Evolutionary conservation across 2,797 vertebrate genomes (phyloP).

Genomic region (Tenualosa ilisha): DNA sequence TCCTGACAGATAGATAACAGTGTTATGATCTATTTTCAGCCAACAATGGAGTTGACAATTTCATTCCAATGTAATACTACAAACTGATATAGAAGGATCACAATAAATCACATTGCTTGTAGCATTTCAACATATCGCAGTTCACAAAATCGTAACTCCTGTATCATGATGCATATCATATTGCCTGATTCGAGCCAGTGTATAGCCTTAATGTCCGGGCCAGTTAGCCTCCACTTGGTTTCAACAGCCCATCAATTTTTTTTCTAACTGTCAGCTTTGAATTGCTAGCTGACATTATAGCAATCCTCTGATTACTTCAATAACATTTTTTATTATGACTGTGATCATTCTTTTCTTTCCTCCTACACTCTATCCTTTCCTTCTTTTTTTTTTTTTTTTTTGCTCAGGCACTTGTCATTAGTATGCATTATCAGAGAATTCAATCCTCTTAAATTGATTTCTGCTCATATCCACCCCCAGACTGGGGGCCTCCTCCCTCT

Average conservation of each 20-base stretch:
- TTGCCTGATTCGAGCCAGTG: too few relatives aligned
- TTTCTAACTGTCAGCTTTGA: conserved; percentile 67
- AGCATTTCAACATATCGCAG: too few relatives aligned
- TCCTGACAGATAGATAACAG: too few relatives aligned
- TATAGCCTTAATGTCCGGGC: neutral
- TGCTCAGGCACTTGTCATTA: conserved; percentile 68
- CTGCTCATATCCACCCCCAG: conserved; percentile 44
- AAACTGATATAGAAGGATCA: too few relatives aligned
- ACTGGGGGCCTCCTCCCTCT: conserved; percentile 3
- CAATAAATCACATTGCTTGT: too few relatives aligned
- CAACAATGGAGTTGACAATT: too few relatives aligned
- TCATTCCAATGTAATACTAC: too few relatives aligned
- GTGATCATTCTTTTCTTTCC: conserved; percentile 60
- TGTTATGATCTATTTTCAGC: too few relatives aligned
- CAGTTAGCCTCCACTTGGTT: neutral
- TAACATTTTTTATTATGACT: conserved; percentile 64
- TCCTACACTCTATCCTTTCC: neutral
- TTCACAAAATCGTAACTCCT: too few relatives aligned
- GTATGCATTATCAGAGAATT: conserved; percentile 66
- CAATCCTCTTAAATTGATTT: conserved; percentile 73
- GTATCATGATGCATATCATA: too few relatives aligned
- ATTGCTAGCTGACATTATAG: conserved; percentile 64
- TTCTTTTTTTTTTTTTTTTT: neutral
- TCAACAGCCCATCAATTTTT: conserved; percentile 61
- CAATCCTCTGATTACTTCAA: conserved; percentile 59